These are phyloP conservation scores for Margarornis squamiger DNA, from an alignment of 2,797 vertebrate species.

Conservation along the genomic window DNA sequence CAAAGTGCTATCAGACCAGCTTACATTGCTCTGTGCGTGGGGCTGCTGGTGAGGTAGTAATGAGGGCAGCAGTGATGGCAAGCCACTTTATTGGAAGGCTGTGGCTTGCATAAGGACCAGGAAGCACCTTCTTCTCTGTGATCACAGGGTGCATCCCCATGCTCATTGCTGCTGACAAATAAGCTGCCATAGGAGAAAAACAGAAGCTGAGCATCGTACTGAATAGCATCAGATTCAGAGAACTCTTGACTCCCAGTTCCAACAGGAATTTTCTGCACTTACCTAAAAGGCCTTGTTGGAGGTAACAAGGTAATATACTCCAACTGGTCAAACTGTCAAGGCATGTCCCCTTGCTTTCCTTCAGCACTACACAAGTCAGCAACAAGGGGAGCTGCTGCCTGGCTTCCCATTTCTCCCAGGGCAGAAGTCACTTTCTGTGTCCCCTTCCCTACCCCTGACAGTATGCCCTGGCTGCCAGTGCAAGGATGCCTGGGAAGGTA, in stretches of 20 bases:
- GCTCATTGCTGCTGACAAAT: neutral
- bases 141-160: neutral
- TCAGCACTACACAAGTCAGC: neutral
- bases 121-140: no score
- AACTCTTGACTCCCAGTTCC: neutral
- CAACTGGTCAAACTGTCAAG: accelerated
- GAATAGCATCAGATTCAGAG: neutral
- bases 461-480: neutral
- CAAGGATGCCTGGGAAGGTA: neutral
- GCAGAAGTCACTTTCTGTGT: neutral
- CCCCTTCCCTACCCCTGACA: neutral
- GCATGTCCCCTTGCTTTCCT: neutral
- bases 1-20: neutral
- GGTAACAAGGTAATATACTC: neutral
- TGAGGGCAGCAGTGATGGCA: neutral
- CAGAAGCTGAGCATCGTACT: neutral
- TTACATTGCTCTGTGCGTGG: neutral
- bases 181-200: neutral
- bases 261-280: neutral
- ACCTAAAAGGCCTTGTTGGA: neutral
- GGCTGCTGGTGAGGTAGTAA: neutral
- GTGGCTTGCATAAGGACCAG: neutral
- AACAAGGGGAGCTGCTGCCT: neutral
- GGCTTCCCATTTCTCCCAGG: neutral
- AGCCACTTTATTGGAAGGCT: neutral